Evolutionary conservation across 2,888 invertebrate genomes (phyloP), one percentile per base, ranked within the genome.

Genomic region (Ophraella communa): DNA sequence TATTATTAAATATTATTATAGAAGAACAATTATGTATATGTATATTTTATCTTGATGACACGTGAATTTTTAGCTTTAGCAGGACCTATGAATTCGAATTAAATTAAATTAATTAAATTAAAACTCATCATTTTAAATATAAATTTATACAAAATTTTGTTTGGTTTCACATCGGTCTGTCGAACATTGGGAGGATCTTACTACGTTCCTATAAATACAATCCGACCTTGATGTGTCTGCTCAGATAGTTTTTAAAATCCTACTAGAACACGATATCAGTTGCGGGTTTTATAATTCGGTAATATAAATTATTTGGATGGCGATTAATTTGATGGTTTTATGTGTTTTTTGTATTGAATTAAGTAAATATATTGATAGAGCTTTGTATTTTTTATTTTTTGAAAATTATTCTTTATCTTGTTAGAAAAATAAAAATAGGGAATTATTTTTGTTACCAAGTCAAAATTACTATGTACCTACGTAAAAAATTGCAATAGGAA

Each of bases 141-240:
- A 55, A 55, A 55, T 55, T n/a, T 42, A 55, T 23, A 54, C 54
- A 27, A 18, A 58, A 58, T 49, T 49, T 58, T 35, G 24, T 58
- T 35, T 49, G 21, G 47, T 21, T 49, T 21, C 49, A 49, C 18
- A 24, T 24, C 24, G n/a, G n/a, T n/a, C 49, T 24, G 58, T 59
- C 58, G 27, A 51, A 59, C 39, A 59, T 59, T 42, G 17, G 58
- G 58, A 51, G 39, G 51, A 59, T 59, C 58, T 51, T n/a, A n/a
- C n/a, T n/a, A 59, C 11, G 24, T 10, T 14, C 23, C 51, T 59
- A 59, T 51, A 49, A 51, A 59, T 51, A 59, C 51, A 59, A 39
- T 24, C 51, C 30, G 58, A 45, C 58, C 58, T 58, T 58, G 58
- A 49, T 49, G 21, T 39, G 30, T 23, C 49, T 33, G 44, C 20